These are phyloP conservation scores for Dromaius novaehollandiae DNA, from an alignment of 2,113 vertebrate genomes.

Conservation along the genomic window DNA sequence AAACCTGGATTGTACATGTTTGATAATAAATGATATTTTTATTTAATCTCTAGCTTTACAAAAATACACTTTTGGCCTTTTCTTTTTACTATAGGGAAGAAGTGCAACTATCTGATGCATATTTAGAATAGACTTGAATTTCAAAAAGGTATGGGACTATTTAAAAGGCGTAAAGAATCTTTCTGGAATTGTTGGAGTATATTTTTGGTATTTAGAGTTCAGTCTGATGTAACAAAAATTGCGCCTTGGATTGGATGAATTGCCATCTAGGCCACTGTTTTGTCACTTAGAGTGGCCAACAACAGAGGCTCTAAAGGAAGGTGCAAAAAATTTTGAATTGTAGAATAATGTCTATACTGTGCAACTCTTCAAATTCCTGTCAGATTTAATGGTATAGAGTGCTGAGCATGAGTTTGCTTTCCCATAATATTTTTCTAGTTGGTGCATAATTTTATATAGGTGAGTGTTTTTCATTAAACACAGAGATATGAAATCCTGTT, in stretches of 20 bases:
- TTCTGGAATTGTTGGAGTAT: not conserved
- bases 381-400: not conserved
- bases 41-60: not conserved
- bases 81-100: not conserved
- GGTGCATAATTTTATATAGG: not conserved
- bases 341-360: rapidly evolving
- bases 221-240: not conserved
- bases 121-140: not conserved
- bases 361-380: not conserved
- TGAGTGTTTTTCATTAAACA: not conserved
- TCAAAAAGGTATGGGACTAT: not conserved
- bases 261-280: not conserved
- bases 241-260: not conserved
- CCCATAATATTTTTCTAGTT: not conserved
- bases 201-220: not conserved
- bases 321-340: not conserved
- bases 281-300: not conserved
- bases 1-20: not conserved
- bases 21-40: not conserved
- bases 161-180: not conserved
- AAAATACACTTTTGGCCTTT: not conserved
- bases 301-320: not conserved
- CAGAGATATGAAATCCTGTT: not conserved
- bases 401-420: not conserved
- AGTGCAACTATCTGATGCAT: not conserved